A percentile compares a stretch with the other conserved stretches of the same genome.
Conservation (phyloP, 1,140 invertebrate genomes). For the Bombus confusus region DNA sequence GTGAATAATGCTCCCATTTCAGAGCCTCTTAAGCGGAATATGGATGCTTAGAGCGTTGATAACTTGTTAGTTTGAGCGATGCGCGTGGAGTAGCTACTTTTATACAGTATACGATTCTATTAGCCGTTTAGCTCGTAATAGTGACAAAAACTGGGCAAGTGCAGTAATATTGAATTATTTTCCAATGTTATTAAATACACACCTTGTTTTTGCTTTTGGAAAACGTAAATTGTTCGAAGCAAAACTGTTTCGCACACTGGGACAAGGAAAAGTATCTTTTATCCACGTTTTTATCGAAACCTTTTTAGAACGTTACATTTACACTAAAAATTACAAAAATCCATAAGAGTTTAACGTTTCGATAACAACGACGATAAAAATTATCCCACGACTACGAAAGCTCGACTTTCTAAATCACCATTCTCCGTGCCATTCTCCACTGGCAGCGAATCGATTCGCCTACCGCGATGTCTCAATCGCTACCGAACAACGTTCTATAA, state of each 20-base stretch:
- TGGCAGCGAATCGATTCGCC: background rate
- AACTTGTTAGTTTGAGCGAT: constrained; percentile 14
- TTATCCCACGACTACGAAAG: background rate
- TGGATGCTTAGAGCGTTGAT: background rate
- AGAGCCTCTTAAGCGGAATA: background rate
- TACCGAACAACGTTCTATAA: background rate
- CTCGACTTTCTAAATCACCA: constrained; percentile 4
- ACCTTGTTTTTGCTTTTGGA: too few species aligned
- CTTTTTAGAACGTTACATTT: background rate
- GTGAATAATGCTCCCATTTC: constrained; percentile 15
- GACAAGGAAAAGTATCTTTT: too few species aligned
- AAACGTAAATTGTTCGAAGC: too few species aligned
- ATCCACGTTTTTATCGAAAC: too few species aligned
- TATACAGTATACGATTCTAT: background rate
- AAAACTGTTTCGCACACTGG: too few species aligned
- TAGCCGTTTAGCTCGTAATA: background rate
- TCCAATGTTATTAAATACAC: background rate
- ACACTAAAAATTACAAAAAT: too few species aligned
- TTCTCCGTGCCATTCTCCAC: background rate
- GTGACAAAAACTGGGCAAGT: background rate
- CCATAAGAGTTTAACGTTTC: too few species aligned
- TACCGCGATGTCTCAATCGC: constrained; percentile 44
- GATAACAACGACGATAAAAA: background rate
- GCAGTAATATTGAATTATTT: background rate
- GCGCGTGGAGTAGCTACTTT: background rate